Conservation (phyloP, 2,797 vertebrate genomes). For the Vipera ursinii region DNA sequence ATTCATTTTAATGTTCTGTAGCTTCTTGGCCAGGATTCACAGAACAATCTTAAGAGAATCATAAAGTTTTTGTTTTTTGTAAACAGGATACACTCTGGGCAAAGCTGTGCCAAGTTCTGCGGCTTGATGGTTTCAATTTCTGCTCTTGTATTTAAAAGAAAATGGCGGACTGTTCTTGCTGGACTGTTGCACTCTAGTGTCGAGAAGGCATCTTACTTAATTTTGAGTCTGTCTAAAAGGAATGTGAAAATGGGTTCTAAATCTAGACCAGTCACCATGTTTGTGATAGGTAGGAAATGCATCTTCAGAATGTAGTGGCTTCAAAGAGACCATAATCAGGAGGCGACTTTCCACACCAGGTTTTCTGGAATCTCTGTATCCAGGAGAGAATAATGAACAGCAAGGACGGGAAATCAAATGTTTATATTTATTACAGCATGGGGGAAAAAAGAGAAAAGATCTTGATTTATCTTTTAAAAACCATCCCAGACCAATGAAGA, state of each 20-base stretch:
- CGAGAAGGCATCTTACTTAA: not conserved
- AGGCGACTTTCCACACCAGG: not conserved
- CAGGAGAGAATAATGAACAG: slow-evolving; percentile 47
- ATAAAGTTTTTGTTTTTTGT: not conserved
- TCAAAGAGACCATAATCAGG: not conserved
- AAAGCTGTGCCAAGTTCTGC: not conserved
- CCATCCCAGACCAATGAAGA: slow-evolving; percentile 69
- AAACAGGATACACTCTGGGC: not conserved
- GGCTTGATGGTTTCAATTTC: not conserved
- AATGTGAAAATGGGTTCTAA: not conserved
- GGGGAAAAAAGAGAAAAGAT: slow-evolving; percentile 46
- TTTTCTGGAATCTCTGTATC: not conserved
- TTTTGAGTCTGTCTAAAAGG: not conserved
- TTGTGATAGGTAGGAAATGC: not conserved
- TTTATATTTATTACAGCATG: slow-evolving; percentile 74
- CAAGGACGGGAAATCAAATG: slow-evolving; percentile 54
- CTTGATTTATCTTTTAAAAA: slow-evolving; percentile 67
- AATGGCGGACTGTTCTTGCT: not conserved
- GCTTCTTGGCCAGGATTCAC: not conserved
- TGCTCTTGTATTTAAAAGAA: not conserved
- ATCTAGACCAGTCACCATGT: not conserved
- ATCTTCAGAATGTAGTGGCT: not conserved
- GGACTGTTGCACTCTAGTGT: not conserved
- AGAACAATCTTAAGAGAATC: not conserved
- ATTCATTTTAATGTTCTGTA: not conserved